Conservation (phyloP, 2,888 invertebrate species). For the Eristalis pertinax region DNA sequence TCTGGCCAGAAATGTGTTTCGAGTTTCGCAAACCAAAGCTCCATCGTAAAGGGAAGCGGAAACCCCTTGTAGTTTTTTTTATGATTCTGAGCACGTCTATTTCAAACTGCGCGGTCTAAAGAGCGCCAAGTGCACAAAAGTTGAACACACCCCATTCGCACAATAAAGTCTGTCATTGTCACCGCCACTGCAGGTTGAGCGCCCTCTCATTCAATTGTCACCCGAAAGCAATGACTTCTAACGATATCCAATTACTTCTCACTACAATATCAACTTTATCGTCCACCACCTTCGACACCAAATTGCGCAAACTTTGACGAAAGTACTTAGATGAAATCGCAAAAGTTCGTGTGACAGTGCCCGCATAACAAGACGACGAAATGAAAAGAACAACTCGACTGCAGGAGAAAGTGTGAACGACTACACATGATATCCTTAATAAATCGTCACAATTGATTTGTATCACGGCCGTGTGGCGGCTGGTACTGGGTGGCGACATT, state of each 20-base stretch:
- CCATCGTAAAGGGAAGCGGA: no score
- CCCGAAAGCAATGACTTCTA: conserved; percentile 33
- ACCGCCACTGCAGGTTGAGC: neutral
- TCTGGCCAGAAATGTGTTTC: no score
- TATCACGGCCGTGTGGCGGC: neutral
- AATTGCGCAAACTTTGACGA: conserved; percentile 44
- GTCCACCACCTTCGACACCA: conserved; percentile 44
- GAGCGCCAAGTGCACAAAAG: no score
- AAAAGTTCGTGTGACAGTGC: conserved; percentile 51
- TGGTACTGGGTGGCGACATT: neutral
- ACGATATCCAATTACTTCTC: conserved; percentile 47
- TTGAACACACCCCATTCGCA: no score
- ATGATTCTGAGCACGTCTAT: no score
- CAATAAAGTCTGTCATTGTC: neutral
- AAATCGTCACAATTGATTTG: conserved; percentile 32
- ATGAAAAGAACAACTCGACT: conserved; percentile 3
- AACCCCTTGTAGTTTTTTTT: no score
- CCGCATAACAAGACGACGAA: conserved; percentile 58
- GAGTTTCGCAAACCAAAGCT: no score
- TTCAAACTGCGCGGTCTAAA: no score
- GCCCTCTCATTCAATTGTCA: conserved; percentile 32
- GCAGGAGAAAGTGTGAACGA: conserved; percentile 6
- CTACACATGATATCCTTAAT: conserved; percentile 15
- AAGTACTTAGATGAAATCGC: conserved; percentile 63
- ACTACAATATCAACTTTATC: conserved; percentile 40